Evolutionary conservation across 2,797 vertebrate species (phyloP).

Genomic region (Enteromius argenteus): DNA sequence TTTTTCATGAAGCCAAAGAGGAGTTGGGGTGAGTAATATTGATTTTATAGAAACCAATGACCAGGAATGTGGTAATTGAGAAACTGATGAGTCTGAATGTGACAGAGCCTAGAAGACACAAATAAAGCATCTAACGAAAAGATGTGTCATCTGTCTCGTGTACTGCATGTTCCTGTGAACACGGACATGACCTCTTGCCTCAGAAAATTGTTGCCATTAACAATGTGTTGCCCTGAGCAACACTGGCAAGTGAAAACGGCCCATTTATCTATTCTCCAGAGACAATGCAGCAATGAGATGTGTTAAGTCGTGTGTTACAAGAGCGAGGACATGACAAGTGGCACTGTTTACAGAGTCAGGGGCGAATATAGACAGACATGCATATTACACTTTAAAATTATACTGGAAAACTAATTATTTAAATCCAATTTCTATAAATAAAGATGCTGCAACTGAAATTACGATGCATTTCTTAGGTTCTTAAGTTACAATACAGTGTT

Average conservation of each 20-base stretch:
- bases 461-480: background rate
- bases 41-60: slow-evolving; percentile 1
- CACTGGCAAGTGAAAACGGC: background rate
- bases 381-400: background rate
- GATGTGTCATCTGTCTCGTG: background rate
- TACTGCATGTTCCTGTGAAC: slow-evolving; percentile 8
- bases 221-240: slow-evolving; percentile 41
- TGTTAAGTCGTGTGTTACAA: slow-evolving; percentile 11
- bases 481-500: too few species aligned
- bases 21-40: background rate
- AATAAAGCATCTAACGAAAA: background rate
- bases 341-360: background rate
- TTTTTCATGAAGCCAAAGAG: background rate
- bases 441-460: background rate
- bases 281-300: slow-evolving; percentile 24
- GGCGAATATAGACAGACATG: background rate
- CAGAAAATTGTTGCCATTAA: slow-evolving; percentile 30
- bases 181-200: slow-evolving; percentile 24
- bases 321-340: background rate
- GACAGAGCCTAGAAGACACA: slow-evolving; percentile 18
- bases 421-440: background rate
- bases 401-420: background rate
- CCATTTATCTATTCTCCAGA: slow-evolving; percentile 32
- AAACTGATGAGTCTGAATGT: background rate
- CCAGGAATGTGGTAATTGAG: slow-evolving; percentile 7